Evolutionary conservation across 2,888 invertebrate genomes (phyloP).

Genomic region (Mesorhabditis spiculigera): DNA sequence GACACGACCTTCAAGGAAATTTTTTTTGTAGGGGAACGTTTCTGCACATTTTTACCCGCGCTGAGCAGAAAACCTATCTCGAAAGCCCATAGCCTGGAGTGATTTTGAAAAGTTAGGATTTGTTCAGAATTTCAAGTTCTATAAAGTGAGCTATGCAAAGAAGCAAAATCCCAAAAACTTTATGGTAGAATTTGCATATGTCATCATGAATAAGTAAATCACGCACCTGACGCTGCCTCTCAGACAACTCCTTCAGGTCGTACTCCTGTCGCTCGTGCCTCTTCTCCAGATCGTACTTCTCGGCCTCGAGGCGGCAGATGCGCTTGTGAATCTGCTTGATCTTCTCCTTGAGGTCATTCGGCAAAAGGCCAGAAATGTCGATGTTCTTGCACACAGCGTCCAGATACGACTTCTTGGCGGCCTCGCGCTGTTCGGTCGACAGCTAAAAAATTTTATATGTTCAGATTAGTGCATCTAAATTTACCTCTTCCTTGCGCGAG

Average conservation of each 20-base stretch:
- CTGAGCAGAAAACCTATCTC: too few species aligned
- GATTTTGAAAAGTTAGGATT: too few species aligned
- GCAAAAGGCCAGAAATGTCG: slow-evolving; percentile 54
- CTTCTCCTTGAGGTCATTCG: slow-evolving; percentile 56
- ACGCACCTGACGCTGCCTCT: slow-evolving; percentile 53
- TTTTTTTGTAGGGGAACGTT: too few species aligned
- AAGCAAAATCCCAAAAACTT: too few species aligned
- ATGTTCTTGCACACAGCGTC: slow-evolving; percentile 47
- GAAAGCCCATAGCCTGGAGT: too few species aligned
- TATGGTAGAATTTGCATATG: too few species aligned
- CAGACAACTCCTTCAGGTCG: slow-evolving; percentile 57
- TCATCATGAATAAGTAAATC: too few species aligned
- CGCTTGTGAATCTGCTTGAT: slow-evolving; percentile 56
- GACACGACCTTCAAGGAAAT: too few species aligned
- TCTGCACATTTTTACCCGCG: too few species aligned
- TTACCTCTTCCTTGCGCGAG: neutral
- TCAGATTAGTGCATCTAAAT: neutral
- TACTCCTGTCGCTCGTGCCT: slow-evolving; percentile 58
- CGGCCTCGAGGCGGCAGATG: slow-evolving; percentile 56
- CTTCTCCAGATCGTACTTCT: slow-evolving; percentile 59
- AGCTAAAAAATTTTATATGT: slow-evolving; percentile 6
- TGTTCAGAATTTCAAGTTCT: too few species aligned
- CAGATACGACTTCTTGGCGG: slow-evolving; percentile 53
- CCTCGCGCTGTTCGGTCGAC: slow-evolving; percentile 48
- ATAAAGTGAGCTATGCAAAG: too few species aligned